These are phyloP conservation scores for Halcyon malimbica DNA, from an alignment of 2,113 vertebrate genomes.

Conservation along the genomic window DNA sequence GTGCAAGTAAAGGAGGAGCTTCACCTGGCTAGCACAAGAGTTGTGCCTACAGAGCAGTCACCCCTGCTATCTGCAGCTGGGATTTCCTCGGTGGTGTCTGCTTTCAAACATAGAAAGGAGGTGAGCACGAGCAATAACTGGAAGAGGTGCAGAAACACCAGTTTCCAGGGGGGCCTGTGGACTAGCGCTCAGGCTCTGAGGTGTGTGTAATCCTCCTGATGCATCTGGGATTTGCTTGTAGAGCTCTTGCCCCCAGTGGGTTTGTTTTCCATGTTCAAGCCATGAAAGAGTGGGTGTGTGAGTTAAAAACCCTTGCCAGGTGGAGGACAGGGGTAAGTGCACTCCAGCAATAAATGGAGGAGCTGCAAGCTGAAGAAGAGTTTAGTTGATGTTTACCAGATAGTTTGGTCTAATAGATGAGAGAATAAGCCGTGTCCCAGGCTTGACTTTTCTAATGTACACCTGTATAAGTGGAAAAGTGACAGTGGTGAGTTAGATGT, in stretches of 20 bases:
- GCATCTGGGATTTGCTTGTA: neutral
- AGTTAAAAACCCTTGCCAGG: neutral
- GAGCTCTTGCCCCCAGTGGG: neutral
- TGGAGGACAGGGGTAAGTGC: neutral
- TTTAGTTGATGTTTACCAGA: neutral
- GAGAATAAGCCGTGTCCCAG: neutral
- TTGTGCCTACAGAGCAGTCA: neutral
- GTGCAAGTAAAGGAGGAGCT: neutral
- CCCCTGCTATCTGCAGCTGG: neutral
- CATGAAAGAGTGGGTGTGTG: rapidly evolving
- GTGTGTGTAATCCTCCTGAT: neutral
- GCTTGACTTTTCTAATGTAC: neutral
- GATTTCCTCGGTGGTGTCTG: neutral
- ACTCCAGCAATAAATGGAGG: neutral
- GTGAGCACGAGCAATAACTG: neutral
- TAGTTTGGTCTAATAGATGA: neutral
- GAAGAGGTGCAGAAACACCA: neutral
- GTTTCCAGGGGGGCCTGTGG: neutral
- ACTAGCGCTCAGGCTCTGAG: rapidly evolving
- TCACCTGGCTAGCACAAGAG: neutral
- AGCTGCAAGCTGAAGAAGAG: neutral
- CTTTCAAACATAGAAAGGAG: neutral
- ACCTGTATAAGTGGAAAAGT: neutral
- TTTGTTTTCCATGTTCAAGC: neutral
- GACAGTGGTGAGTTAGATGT: neutral